Base-by-base conservation (phyloP, 2,888 invertebrate genomes). In the Spisula solida region DNA sequence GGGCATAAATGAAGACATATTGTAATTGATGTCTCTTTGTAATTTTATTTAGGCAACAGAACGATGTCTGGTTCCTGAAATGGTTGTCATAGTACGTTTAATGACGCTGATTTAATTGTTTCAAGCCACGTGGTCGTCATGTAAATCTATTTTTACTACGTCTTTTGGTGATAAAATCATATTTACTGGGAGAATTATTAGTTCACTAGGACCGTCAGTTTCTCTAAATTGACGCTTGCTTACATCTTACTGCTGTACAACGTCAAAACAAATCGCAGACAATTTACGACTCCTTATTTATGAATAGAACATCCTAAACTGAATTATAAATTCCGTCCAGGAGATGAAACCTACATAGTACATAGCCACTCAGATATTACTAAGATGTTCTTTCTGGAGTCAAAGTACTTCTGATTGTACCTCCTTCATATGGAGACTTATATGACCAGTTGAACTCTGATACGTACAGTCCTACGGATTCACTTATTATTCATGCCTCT, bases 111-210 rank as follows among this genome's bases (percentile, higher is more conserved):
- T 75, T 75, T 75, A 75, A 34, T 75, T 75, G 75, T 18, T 75
- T 8, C 25, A 34, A 75, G 31, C 16, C 75, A 75, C 75, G 31
- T 18, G 75, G 31, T 34, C 75, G 31, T 31, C 75, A 16, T 34
- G 75, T 75, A 75, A 75, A 75, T 75, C 34, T 75, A 75, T 34
- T 34, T 34, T 31, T 75, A 75, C 20, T 20, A 31, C 29, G 75
- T 34, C 75, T 18, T 75, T 75, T 34, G 34, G 70, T 34, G 75
- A 75, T 75, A 75, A 75, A 75, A 75, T 75, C 75, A 75, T 75
- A 34, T 75, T 75, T 31, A 75, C 34, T 31, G 34, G 34, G 31
- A 14, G 31, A 75, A 16, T 75, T 18, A 75, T 18, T 18, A 18
- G 75, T 75, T 31, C 29, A 14, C 31, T 75, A 34, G 16, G 18